These are phyloP conservation scores for Papilio polytes DNA, from an alignment of 1,140 invertebrate species.

Conservation along the genomic window DNA sequence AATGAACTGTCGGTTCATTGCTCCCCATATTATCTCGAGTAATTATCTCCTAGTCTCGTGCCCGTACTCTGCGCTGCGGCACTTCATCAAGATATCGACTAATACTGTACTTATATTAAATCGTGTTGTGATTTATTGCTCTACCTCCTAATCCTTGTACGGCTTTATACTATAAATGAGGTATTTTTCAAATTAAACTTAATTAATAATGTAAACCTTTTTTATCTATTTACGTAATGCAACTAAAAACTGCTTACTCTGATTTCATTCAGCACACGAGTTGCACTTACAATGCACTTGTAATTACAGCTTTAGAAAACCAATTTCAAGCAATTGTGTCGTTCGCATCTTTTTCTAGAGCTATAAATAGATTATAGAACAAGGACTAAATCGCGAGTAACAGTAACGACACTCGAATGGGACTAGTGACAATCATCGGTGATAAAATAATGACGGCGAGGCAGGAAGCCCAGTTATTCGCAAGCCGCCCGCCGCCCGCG, in stretches of 20 bases:
- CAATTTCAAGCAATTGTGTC: slow-evolving; percentile 1
- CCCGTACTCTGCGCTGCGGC: slow-evolving; percentile 42
- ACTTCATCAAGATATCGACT: slow-evolving; percentile 58
- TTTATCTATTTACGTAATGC: too few relatives aligned
- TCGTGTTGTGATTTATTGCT: slow-evolving; percentile 42
- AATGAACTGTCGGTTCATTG: slow-evolving; percentile 67
- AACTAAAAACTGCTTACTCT: not conserved
- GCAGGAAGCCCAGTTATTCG: slow-evolving; percentile 81
- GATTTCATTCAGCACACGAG: slow-evolving; percentile 16
- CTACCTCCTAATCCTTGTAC: slow-evolving; percentile 33
- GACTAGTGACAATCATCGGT: slow-evolving; percentile 76
- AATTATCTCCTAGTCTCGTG: slow-evolving; percentile 68
- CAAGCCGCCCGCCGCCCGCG: slow-evolving; percentile 65
- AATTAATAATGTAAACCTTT: not conserved
- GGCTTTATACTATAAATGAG: not conserved
- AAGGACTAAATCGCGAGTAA: slow-evolving; percentile 37
- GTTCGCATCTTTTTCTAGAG: slow-evolving; percentile 15
- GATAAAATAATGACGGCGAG: slow-evolving; percentile 78
- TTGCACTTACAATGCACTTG: not conserved
- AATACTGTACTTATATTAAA: slow-evolving; percentile 50
- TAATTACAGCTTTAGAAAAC: not conserved
- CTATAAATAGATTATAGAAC: slow-evolving; percentile 25
- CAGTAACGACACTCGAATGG: slow-evolving; percentile 47
- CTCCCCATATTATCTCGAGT: slow-evolving; percentile 69
- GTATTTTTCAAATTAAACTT: not conserved